Base-by-base conservation (phyloP, 30 jellyfish, hydroid and myxozoan genomes). In the Turritopsis rubra region DNA sequence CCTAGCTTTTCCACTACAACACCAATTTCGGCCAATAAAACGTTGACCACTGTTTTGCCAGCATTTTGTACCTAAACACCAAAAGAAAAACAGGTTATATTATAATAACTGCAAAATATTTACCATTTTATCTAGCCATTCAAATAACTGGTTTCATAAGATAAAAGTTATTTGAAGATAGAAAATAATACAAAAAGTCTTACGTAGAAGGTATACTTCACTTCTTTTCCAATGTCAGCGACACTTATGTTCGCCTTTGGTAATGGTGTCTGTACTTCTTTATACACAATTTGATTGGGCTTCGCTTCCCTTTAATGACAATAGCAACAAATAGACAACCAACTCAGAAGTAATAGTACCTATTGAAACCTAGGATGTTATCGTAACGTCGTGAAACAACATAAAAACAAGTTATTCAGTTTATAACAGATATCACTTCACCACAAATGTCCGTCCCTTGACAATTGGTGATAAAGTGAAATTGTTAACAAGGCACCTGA, bases 41-140 rank as follows among this genome's bases (percentile, higher is more conserved):
- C 65, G 18, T 65, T 54, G 20, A 80, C 87, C 18, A 80, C 82
- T 17, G 65, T 18, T 23, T 70, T 65, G 21, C 87, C 87, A 53
- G 82, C 79, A 80, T 80, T 80, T 53, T 80, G 87, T 21, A 80
- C 79, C 87, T 80, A n/a, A 30, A 80, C 5, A 41, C 60, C 5
- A 5, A 41, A 41, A 3, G 60, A 41, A 41, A 5, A 3, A 3
- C 60, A 41, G 13, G 9, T 3, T 13, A 3, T 13, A 3, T 13
- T 41, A 41, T 41, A 5, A 3, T 41, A 13, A 3, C 60, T 3
- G 60, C 60, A 41, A 41, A 41, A 41, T 41, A 41, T 13, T n/a
- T n/a, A n/a, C n/a, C n/a, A n/a, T n/a, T n/a, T n/a, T n/a, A n/a
- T n/a, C n/a, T n/a, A n/a, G n/a, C n/a, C n/a, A n/a, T n/a, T n/a